These are phyloP conservation scores for Chionodraco myersi DNA, from an alignment of 2,113 vertebrate species.

Conservation along the genomic window DNA sequence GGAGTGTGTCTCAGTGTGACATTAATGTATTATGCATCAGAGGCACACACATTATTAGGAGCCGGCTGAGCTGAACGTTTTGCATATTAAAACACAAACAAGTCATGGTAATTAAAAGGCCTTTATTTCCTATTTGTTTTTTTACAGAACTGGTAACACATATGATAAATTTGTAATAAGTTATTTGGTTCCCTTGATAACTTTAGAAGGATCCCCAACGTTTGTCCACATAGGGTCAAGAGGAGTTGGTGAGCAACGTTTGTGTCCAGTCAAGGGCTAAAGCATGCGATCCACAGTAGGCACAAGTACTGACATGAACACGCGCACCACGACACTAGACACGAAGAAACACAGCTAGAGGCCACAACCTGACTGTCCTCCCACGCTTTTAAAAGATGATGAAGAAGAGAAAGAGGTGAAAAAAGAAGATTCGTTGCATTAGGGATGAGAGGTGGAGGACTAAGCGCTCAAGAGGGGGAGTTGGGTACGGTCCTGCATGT, in stretches of 20 bases:
- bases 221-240: constrained; percentile 82
- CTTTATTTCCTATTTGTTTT: constrained; percentile 87
- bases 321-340: constrained; percentile 85
- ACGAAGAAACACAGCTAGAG: constrained; percentile 82
- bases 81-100: constrained; percentile 57
- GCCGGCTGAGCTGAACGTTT: not conserved
- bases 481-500: constrained; percentile 72
- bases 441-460: constrained; percentile 57
- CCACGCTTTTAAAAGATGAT: constrained; percentile 72
- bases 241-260: constrained; percentile 85
- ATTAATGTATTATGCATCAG: constrained; percentile 3
- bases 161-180: constrained; percentile 86
- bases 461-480: constrained; percentile 62
- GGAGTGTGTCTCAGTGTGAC: constrained; percentile 21
- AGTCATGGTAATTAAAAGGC: constrained; percentile 84
- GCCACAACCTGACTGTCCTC: constrained; percentile 77
- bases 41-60: constrained; percentile 9
- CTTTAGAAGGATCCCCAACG: constrained; percentile 83
- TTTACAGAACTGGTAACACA: constrained; percentile 88
- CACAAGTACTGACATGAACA: constrained; percentile 87
- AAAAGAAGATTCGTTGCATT: constrained; percentile 64
- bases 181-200: constrained; percentile 87
- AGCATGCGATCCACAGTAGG: constrained; percentile 89
- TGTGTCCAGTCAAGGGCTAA: constrained; percentile 86
- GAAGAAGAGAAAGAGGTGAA: constrained; percentile 61